Conservation (phyloP, 2,888 invertebrate species). For the Odontomyia ornata region DNA sequence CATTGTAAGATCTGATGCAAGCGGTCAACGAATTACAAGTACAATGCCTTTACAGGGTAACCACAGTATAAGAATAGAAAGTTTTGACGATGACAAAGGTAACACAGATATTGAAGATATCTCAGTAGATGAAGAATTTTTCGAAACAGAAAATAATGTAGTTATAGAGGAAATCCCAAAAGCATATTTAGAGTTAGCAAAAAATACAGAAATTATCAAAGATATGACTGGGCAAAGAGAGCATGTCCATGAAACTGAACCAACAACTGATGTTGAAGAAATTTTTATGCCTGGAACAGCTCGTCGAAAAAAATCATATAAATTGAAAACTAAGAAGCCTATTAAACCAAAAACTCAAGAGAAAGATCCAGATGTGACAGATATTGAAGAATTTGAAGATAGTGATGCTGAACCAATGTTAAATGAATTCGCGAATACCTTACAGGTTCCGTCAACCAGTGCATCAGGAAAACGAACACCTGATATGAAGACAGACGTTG, state of each 20-base stretch:
- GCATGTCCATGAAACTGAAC: slow-evolving; percentile 56
- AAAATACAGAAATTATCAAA: slow-evolving; percentile 55
- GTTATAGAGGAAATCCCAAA: slow-evolving; percentile 52
- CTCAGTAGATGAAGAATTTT: slow-evolving; percentile 59
- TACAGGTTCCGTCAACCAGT: slow-evolving; percentile 39
- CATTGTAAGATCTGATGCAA: slow-evolving; percentile 61
- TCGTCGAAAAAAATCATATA: slow-evolving; percentile 59
- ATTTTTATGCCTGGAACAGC: slow-evolving; percentile 59
- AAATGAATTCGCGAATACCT: slow-evolving; percentile 49
- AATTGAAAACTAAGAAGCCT: slow-evolving; percentile 55
- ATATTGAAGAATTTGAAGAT: slow-evolving; percentile 63
- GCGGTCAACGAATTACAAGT: slow-evolving; percentile 64
- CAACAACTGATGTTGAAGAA: slow-evolving; percentile 66
- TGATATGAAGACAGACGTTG: slow-evolving; percentile 62
- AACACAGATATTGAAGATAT: slow-evolving; percentile 62
- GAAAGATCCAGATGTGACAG: slow-evolving; percentile 55
- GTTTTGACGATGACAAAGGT: slow-evolving; percentile 51
- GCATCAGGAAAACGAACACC: slow-evolving; percentile 49
- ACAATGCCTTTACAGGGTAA: slow-evolving; percentile 64
- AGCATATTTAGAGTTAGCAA: slow-evolving; percentile 55
- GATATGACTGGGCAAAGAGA: slow-evolving; percentile 51
- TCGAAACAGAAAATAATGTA: slow-evolving; percentile 46
- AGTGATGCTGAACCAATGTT: slow-evolving; percentile 57
- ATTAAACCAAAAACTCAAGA: slow-evolving; percentile 24
- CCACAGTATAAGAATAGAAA: slow-evolving; percentile 57